These are phyloP conservation scores for Leuciscus idus DNA, from an alignment of 2,113 vertebrate genomes.

Conservation along the genomic window DNA sequence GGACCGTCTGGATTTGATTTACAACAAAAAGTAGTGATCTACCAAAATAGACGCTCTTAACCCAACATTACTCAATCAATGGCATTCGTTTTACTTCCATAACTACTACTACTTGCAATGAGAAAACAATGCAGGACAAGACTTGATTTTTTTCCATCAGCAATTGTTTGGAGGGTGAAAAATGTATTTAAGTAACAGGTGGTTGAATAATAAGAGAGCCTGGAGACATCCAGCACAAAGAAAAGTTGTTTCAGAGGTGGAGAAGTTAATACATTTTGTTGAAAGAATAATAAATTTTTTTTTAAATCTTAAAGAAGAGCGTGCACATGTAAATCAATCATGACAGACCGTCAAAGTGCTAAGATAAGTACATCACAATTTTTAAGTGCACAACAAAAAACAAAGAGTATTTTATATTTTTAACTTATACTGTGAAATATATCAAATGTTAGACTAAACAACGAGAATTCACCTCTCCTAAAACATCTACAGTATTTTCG, in stretches of 20 bases:
- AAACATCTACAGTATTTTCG: background rate
- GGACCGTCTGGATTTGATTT: slow-evolving; percentile 3
- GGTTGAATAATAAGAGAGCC: background rate
- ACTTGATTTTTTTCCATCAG: background rate
- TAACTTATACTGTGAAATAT: background rate
- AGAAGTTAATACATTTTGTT: background rate
- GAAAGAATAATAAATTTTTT: background rate
- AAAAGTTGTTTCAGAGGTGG: no score
- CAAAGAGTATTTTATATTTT: no score
- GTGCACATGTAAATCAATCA: background rate
- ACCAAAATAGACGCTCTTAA: background rate
- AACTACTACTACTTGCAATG: background rate
- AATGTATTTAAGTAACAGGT: background rate
- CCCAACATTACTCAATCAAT: background rate
- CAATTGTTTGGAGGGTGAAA: background rate
- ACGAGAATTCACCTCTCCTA: background rate
- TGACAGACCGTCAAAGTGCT: background rate
- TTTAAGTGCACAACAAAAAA: background rate
- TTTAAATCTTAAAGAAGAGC: background rate
- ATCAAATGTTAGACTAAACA: background rate
- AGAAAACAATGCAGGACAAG: background rate
- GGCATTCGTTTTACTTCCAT: background rate
- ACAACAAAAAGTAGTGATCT: background rate
- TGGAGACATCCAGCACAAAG: no score
- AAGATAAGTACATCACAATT: background rate